Conservation (phyloP, 2,888 invertebrate genomes). For the Lasioglossum calceatum region DNA sequence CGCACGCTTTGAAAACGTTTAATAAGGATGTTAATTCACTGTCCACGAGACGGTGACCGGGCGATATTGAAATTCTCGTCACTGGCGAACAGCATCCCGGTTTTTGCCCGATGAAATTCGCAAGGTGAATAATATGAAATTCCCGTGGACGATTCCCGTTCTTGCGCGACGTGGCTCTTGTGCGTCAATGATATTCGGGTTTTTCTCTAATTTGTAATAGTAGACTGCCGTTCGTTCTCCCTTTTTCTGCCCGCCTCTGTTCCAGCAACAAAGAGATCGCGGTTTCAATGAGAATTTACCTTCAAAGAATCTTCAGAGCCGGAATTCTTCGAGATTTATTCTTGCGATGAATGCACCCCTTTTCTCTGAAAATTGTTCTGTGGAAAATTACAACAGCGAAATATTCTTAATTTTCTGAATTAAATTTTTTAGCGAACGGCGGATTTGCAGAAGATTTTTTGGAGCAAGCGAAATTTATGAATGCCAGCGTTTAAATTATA, state of each 20-base stretch:
- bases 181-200: constrained; percentile 20
- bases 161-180: not conserved
- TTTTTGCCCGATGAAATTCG: not conserved
- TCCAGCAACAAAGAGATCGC: not conserved
- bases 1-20: not conserved
- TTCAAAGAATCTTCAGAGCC: not conserved
- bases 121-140: constrained; percentile 4
- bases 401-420: not conserved
- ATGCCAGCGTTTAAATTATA: not conserved
- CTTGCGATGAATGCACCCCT: too few species aligned
- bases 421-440: not conserved
- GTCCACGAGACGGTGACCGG: not conserved
- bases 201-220: constrained; percentile 17
- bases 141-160: not conserved
- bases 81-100: not conserved
- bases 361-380: not conserved
- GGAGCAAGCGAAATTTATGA: not conserved
- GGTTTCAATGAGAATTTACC: not conserved
- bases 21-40: not conserved
- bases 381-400: not conserved
- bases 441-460: not conserved
- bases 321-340: not conserved
- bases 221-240: not conserved
- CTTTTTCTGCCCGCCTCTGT: not conserved
- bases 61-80: not conserved